These are phyloP conservation scores for Erythrocebus patas DNA, from an alignment of 2,113 vertebrate genomes.

Conservation along the genomic window DNA sequence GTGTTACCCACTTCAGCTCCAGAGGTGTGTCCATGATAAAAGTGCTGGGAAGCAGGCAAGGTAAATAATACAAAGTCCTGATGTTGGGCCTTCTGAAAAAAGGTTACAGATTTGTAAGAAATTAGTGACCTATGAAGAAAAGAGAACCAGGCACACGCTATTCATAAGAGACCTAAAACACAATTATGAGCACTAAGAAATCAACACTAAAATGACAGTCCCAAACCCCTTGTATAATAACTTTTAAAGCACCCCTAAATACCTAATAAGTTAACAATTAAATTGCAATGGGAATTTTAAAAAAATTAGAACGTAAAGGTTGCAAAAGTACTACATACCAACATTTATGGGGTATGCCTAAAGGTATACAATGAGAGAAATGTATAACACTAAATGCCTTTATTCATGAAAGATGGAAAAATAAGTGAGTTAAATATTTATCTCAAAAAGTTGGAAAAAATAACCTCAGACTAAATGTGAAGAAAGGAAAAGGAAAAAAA, in stretches of 20 bases:
- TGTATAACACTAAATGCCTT: background rate
- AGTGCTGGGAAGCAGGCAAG: background rate
- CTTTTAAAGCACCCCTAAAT: background rate
- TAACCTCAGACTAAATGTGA: background rate
- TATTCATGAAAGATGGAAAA: constrained; percentile 13
- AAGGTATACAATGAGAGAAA: background rate
- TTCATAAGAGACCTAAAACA: background rate
- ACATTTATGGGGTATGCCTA: background rate
- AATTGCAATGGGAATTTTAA: background rate
- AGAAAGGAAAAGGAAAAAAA: constrained; percentile 7
- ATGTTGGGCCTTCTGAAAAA: background rate
- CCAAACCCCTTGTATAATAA: background rate
- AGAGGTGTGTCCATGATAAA: background rate
- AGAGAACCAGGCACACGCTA: background rate
- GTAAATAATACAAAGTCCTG: background rate
- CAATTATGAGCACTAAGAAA: background rate
- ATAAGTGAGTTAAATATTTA: constrained; percentile 22
- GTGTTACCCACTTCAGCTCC: background rate
- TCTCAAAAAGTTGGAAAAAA: background rate
- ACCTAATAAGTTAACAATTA: background rate
- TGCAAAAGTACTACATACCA: background rate
- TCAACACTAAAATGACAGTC: background rate
- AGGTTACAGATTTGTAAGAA: background rate
- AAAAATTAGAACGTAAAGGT: background rate
- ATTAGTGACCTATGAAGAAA: background rate